A percentile compares a stretch with the other conserved stretches of the same genome.
These are phyloP conservation scores for Uloborus plumipes DNA, from an alignment of 2,888 invertebrate species.

Conservation along the genomic window DNA sequence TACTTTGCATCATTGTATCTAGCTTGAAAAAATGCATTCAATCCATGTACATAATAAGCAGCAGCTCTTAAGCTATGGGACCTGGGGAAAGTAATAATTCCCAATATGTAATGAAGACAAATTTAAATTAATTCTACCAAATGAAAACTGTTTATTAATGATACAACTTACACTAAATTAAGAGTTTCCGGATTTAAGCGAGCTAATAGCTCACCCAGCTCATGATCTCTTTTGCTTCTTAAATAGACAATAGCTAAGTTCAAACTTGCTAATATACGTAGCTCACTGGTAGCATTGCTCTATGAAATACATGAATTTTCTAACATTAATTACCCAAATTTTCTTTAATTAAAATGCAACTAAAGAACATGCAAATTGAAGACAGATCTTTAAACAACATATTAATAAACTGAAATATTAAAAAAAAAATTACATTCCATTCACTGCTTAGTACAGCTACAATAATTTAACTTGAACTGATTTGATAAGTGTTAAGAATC, in stretches of 20 bases:
- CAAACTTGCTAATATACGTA: constrained; percentile 94
- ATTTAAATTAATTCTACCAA: not conserved
- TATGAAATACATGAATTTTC: constrained; percentile 71
- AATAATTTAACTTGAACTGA: no score
- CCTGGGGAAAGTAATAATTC: constrained; percentile 67
- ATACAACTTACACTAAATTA: constrained; percentile 75
- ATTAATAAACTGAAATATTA: no score
- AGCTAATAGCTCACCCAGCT: constrained; percentile 88
- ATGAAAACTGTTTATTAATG: not conserved
- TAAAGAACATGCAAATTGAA: no score
- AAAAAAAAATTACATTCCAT: no score
- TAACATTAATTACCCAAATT: not conserved
- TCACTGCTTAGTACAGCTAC: no score
- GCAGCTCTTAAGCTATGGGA: constrained; percentile 96
- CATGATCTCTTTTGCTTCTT: constrained; percentile 88
- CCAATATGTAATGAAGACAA: not conserved
- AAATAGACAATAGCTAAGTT: constrained; percentile 97
- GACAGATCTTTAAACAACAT: no score
- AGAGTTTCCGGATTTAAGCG: constrained; percentile 92
- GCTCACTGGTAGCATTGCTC: constrained; percentile 89
- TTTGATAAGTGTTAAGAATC: no score
- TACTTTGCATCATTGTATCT: constrained; percentile 98
- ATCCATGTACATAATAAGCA: constrained; percentile 94
- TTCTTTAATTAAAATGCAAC: not conserved
- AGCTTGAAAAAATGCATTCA: constrained; percentile 97